Evolutionary conservation across 92 coral and sea anemone genomes (phyloP).

Genomic region (Zoanthus solanderi): DNA sequence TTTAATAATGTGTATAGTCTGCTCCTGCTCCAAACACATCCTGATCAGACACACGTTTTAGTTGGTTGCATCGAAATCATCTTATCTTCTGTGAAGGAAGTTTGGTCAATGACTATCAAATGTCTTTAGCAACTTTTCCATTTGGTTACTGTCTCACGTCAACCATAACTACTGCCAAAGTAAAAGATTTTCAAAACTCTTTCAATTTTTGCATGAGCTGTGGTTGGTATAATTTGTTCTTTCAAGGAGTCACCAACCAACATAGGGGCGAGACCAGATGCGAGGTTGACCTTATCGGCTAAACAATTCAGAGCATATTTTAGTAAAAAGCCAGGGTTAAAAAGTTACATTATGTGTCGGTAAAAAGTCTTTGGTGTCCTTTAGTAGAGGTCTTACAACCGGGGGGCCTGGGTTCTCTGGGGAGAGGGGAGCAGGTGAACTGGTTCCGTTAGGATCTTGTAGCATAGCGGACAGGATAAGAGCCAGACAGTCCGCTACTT

Average conservation of each 20-base stretch:
- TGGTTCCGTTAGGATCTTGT: slow-evolving; percentile 55
- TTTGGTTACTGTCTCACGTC: neutral
- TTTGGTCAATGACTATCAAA: neutral
- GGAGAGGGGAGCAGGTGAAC: slow-evolving; percentile 31
- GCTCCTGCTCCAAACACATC: neutral
- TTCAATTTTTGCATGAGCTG: neutral
- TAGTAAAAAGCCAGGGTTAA: slow-evolving; percentile 1
- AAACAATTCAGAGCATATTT: neutral
- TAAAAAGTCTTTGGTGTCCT: slow-evolving; percentile 34
- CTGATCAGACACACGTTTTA: neutral
- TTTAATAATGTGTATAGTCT: neutral
- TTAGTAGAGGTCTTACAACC: slow-evolving; percentile 15
- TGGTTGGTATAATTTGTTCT: neutral
- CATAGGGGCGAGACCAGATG: neutral
- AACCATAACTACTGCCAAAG: neutral
- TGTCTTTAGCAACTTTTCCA: neutral
- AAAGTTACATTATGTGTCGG: slow-evolving; percentile 47
- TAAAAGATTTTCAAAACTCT: neutral
- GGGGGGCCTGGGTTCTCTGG: slow-evolving; percentile 46
- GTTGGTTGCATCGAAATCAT: neutral
- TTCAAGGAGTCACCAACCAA: neutral
- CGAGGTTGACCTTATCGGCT: neutral
- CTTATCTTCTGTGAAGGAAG: neutral
- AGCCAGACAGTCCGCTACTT: slow-evolving; percentile 93
- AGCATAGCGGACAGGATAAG: slow-evolving; percentile 93